These are phyloP conservation scores for Drosophila koepferae DNA, from an alignment of 2,888 invertebrate genomes.

Conservation along the genomic window DNA sequence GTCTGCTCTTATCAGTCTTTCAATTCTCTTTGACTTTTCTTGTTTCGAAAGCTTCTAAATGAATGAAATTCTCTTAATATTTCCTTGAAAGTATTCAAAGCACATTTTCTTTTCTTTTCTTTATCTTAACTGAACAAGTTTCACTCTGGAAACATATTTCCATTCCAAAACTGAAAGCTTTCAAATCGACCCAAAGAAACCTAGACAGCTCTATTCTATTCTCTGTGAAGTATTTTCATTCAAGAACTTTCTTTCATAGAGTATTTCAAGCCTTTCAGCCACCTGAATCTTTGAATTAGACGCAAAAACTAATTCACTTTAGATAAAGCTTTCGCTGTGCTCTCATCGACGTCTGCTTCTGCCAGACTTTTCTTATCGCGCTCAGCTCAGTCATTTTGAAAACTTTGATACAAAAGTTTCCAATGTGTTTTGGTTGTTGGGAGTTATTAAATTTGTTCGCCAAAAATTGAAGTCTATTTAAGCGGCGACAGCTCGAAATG, in stretches of 20 bases:
- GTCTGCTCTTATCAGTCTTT: too few species aligned
- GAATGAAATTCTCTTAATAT: too few species aligned
- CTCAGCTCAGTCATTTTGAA: not conserved
- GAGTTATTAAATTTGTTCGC: not conserved
- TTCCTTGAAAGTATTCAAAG: too few species aligned
- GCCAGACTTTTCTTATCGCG: conserved; percentile 3
- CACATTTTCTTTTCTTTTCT: too few species aligned
- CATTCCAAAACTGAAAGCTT: too few species aligned
- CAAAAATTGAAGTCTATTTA: conserved; percentile 9
- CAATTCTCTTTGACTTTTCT: too few species aligned
- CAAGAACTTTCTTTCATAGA: not conserved
- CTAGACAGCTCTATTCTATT: not conserved
- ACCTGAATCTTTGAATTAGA: not conserved
- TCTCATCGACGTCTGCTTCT: not conserved
- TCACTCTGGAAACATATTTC: too few species aligned
- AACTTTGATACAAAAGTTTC: conserved; percentile 3
- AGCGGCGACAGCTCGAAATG: conserved; percentile 12
- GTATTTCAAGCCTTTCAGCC: not conserved
- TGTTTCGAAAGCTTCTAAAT: too few species aligned
- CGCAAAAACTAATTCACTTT: not conserved
- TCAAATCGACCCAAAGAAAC: too few species aligned
- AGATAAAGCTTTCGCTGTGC: not conserved
- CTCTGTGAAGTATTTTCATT: not conserved
- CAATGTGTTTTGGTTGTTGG: not conserved
- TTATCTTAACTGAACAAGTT: too few species aligned